Percentiles rank a stretch among this genome's conserved stretches.
Evolutionary conservation across 2,797 vertebrate species (phyloP).

Genomic region (Hoplostethus atlanticus): DNA sequence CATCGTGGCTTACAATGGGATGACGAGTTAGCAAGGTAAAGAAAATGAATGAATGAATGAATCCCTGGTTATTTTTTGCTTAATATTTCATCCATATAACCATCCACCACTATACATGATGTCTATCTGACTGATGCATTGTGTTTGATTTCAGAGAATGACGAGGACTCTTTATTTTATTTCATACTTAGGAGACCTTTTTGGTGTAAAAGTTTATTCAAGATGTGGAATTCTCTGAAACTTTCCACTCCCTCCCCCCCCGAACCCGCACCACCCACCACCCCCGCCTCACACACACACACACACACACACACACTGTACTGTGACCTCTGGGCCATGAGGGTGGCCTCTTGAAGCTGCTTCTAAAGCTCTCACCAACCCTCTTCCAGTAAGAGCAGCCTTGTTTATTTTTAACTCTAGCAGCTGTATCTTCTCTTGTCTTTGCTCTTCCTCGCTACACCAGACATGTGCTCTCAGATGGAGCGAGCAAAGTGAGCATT

Average conservation of each 20-base stretch:
- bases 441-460: conserved; percentile 34
- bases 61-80: neutral
- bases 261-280: neutral
- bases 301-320: conserved; percentile 8
- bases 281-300: conserved; percentile 2
- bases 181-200: conserved; percentile 11
- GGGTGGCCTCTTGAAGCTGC: conserved; percentile 53
- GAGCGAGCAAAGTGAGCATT: conserved; percentile 69
- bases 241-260: conserved; percentile 17
- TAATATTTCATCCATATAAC: conserved; percentile 1
- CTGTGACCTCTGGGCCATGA: conserved; percentile 51
- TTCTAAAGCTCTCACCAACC: conserved; percentile 54
- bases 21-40: conserved; percentile 17
- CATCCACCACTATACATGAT: conserved; percentile 3
- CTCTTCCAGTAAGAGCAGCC: conserved; percentile 59
- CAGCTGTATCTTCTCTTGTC: conserved; percentile 70
- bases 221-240: conserved; percentile 10
- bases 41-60: conserved; percentile 16
- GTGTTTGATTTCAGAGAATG: conserved; percentile 23
- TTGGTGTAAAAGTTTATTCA: conserved; percentile 23
- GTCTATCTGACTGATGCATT: conserved; percentile 14
- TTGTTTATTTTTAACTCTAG: conserved; percentile 79
- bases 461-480: conserved; percentile 42
- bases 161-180: conserved; percentile 1
- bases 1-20: conserved; percentile 28